Percentiles rank a stretch among this genome's conserved stretches.
Conservation (phyloP, 2,113 vertebrate species). For the Sigmodon hispidus region DNA sequence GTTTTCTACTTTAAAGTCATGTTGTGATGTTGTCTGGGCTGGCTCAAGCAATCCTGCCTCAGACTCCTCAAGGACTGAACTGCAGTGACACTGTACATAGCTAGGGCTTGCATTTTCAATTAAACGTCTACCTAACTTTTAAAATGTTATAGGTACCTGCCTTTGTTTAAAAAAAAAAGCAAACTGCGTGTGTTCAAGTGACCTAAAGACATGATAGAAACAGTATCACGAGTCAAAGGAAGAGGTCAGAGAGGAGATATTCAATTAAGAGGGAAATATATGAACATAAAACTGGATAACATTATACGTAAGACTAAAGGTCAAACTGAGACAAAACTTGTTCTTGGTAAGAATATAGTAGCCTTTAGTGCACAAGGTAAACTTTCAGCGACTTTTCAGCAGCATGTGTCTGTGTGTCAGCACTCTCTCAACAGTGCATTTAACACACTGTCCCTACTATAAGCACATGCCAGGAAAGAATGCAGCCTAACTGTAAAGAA, state of each 20-base stretch:
- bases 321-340: conserved; percentile 81
- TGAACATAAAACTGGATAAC: conserved; percentile 79
- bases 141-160: background rate
- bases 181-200: background rate
- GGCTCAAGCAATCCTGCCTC: background rate
- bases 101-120: background rate
- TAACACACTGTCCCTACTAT: conserved; percentile 74
- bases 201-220: conserved; percentile 30
- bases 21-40: background rate
- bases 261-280: conserved; percentile 62
- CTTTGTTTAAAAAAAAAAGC: conserved; percentile 41
- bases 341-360: conserved; percentile 80
- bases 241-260: conserved; percentile 49
- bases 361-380: conserved; percentile 85
- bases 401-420: conserved; percentile 84
- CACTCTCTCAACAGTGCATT: conserved; percentile 84
- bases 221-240: conserved; percentile 25
- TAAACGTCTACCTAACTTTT: background rate
- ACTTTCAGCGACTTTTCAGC: conserved; percentile 84
- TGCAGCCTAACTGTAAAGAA: background rate
- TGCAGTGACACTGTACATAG: background rate
- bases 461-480: conserved; percentile 68
- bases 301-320: conserved; percentile 82
- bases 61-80: background rate
- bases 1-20: background rate